Evolutionary conservation across 1,140 invertebrate genomes (phyloP).

Genomic region (Leptonema lineaticorne): DNA sequence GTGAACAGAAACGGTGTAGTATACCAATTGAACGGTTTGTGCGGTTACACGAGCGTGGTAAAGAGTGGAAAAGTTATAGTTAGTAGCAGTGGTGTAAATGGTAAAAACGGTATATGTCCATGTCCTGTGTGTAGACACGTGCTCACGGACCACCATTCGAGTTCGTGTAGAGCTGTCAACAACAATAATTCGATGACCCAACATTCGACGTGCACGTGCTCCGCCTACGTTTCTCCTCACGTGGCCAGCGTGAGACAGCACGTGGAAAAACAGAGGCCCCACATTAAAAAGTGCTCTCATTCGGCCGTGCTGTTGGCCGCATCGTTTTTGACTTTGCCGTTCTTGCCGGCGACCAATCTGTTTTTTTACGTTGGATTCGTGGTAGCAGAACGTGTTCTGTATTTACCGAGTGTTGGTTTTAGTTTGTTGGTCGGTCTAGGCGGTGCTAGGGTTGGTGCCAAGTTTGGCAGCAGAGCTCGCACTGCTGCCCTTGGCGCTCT

Average conservation of each 20-base stretch:
- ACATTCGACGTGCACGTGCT: constrained; percentile 51
- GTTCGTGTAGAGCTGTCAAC: constrained; percentile 57
- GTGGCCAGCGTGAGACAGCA: constrained; percentile 41
- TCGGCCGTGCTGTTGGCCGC: constrained; percentile 64
- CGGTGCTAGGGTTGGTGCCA: constrained; percentile 59
- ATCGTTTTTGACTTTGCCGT: constrained; percentile 83
- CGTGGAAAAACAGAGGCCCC: constrained; percentile 46
- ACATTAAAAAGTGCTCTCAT: constrained; percentile 47
- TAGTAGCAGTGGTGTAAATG: constrained; percentile 34
- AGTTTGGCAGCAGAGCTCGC: constrained; percentile 54
- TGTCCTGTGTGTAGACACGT: constrained; percentile 58
- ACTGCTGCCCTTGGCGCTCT: constrained; percentile 58
- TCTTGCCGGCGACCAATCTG: constrained; percentile 90
- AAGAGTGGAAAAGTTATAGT: constrained; percentile 38
- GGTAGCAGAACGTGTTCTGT: constrained; percentile 92
- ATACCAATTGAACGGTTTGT: constrained; percentile 39
- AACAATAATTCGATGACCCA: constrained; percentile 60
- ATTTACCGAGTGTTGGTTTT: constrained; percentile 93
- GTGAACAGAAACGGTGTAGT: constrained; percentile 39
- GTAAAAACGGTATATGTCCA: constrained; percentile 47
- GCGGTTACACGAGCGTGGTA: constrained; percentile 36
- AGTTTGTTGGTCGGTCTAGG: constrained; percentile 84
- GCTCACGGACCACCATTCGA: constrained; percentile 57
- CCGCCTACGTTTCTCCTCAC: constrained; percentile 29
- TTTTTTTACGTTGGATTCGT: constrained; percentile 98